These are phyloP conservation scores for Melangyna quadrimaculata DNA, from an alignment of 2,888 invertebrate species.

Conservation along the genomic window DNA sequence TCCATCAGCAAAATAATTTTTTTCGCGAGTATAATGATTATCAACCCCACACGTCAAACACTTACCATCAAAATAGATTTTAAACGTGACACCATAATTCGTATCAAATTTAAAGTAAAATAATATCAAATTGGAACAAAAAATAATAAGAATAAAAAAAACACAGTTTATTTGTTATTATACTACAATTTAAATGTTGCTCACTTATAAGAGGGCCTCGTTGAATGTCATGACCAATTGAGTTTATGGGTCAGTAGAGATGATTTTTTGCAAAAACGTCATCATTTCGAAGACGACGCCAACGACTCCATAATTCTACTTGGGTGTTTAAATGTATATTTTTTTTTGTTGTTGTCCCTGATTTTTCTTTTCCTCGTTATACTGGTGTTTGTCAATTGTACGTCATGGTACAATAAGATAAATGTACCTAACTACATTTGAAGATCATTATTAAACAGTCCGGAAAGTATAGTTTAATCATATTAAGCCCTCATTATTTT, in stretches of 20 bases:
- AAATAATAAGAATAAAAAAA: background rate
- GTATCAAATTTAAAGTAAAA: no score
- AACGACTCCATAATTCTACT: background rate
- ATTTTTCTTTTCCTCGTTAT: background rate
- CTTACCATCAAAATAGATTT: background rate
- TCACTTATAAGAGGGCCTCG: constrained; percentile 55
- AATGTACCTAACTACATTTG: background rate
- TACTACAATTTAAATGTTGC: constrained; percentile 43
- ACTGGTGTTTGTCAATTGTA: background rate
- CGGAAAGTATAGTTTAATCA: background rate
- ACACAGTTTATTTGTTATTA: constrained; percentile 39
- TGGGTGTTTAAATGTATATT: constrained; percentile 2
- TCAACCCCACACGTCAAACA: background rate
- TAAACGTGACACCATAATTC: background rate
- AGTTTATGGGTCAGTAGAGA: constrained; percentile 61
- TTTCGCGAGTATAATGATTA: background rate
- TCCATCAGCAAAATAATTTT: no score
- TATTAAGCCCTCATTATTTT: background rate
- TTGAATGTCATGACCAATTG: constrained; percentile 69
- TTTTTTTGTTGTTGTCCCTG: background rate
- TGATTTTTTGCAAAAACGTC: constrained; percentile 1
- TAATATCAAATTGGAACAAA: no score
- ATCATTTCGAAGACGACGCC: background rate
- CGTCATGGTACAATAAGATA: background rate
- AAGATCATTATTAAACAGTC: background rate